These are phyloP conservation scores for Rhyacichthys aspro DNA, from an alignment of 2,797 vertebrate genomes.

Conservation along the genomic window DNA sequence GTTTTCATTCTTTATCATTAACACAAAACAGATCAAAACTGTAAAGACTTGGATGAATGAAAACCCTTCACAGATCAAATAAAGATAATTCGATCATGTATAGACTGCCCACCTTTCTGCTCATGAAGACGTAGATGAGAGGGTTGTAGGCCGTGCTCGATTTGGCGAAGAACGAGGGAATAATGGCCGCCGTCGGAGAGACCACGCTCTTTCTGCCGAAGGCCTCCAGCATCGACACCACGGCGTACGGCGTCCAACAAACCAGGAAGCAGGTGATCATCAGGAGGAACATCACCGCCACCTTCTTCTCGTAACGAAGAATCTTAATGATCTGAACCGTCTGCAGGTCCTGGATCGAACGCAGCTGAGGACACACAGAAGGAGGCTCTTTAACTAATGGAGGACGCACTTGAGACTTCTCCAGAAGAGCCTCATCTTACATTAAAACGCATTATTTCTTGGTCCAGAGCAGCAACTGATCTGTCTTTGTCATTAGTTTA, in stretches of 20 bases:
- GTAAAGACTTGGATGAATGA: no score
- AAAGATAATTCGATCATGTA: no score
- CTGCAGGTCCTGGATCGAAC: conserved; percentile 89
- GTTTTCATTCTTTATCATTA: no score
- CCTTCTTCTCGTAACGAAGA: conserved; percentile 91
- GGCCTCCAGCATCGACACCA: conserved; percentile 88
- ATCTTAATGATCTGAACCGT: conserved; percentile 89
- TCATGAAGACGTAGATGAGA: conserved; percentile 92
- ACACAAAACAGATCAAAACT: no score
- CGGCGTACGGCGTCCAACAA: conserved; percentile 91
- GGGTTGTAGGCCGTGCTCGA: conserved; percentile 92
- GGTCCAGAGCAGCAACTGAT: no score
- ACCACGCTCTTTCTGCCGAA: conserved; percentile 84
- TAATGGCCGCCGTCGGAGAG: conserved; percentile 86
- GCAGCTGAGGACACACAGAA: conserved; percentile 78
- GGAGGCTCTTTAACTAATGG: not conserved
- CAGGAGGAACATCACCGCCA: conserved; percentile 90
- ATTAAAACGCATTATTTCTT: no score
- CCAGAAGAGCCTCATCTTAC: no score
- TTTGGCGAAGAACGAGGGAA: conserved; percentile 91
- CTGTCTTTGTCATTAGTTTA: no score
- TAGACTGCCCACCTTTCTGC: conserved; percentile 85
- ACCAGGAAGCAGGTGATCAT: conserved; percentile 90
- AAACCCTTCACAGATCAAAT: no score
- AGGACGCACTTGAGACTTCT: no score